Conservation (phyloP, 2,113 vertebrate genomes). For the Pomatorhinus ruficollis region DNA sequence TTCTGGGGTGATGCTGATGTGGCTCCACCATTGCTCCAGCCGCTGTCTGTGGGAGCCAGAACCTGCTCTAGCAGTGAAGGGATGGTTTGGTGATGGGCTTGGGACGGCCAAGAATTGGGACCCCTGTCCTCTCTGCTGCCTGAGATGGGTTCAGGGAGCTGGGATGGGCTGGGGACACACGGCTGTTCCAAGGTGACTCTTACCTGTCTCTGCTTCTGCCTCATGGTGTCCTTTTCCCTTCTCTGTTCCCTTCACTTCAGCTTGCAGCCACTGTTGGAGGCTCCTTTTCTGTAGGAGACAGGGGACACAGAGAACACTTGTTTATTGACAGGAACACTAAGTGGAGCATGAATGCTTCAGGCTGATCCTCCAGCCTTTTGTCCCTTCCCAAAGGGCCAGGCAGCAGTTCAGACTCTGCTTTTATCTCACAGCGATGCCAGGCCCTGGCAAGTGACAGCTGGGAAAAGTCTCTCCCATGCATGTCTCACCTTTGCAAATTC, state of each 20-base stretch:
- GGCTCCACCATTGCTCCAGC: fast-evolving
- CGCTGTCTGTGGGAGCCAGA: neutral
- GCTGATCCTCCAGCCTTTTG: neutral
- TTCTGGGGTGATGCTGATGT: neutral
- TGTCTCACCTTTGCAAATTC: neutral
- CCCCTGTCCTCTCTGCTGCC: neutral
- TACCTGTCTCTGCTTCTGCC: neutral
- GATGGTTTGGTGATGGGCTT: neutral
- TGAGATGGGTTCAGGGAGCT: neutral
- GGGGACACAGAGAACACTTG: neutral
- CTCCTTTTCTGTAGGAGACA: neutral
- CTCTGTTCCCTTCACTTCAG: neutral
- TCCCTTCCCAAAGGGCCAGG: neutral
- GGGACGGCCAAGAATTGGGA: neutral
- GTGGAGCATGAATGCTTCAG: neutral
- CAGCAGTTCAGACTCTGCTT: neutral
- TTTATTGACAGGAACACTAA: conserved; percentile 7
- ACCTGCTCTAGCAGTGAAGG: neutral
- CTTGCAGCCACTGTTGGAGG: neutral
- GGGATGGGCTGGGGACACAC: neutral
- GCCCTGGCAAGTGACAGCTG: neutral
- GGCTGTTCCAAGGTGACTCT: neutral
- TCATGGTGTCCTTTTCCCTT: neutral
- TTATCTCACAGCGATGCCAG: neutral
- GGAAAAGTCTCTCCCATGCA: neutral